Base-by-base conservation (phyloP, 1,140 invertebrate genomes). In the Phthorimaea operculella region DNA sequence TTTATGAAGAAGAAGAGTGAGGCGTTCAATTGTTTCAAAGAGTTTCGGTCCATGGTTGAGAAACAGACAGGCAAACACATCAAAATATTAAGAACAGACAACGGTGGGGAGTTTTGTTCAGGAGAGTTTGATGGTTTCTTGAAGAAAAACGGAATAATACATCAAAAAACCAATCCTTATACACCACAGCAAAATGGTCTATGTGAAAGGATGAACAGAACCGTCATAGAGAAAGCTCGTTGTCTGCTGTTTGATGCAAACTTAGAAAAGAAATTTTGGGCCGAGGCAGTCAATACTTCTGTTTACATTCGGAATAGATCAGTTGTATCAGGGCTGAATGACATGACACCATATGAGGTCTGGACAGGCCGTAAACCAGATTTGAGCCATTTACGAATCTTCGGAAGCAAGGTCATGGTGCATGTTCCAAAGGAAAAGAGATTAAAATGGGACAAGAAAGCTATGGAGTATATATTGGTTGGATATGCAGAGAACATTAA, bases 261-360 rank as follows among this genome's bases (percentile, higher is more conserved):
- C 10, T 42, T 86, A 9, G 33, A 53, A n/a, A 66, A 68, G 55
- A 52, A 21, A 28, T 77, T 75, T 59, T 86, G 83, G 83, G 81
- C 72, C 28, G 81, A 86, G 55, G 79, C 61, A 5, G 49, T 52
- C 7, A 10, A 54, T 15, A 64, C 56, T 51, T 59, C 66, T 11
- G 64, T 60, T 6, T 66, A 68, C 36, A 49, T 68, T 48, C 51
- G 57, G 10, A 71, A 71, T 44, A 48, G 63, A 33, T 59, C 49
- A 11, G 36, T 39, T 12, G 12, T 47, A 12, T 44, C 34, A 17
- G 72, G 36, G 49, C 51, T 52, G 70, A 59, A 51, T 16, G 51
- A 57, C 14, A 33, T 47, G 48, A 85, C 76, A 11, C 78, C 80
- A n/a, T 54, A 68, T 36, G 78, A 86, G 57, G 17, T 70, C 7